phyloP scores from a whole-genome alignment of 2,113 vertebrate species.

The Microcebus lehilahytsara region DNA sequence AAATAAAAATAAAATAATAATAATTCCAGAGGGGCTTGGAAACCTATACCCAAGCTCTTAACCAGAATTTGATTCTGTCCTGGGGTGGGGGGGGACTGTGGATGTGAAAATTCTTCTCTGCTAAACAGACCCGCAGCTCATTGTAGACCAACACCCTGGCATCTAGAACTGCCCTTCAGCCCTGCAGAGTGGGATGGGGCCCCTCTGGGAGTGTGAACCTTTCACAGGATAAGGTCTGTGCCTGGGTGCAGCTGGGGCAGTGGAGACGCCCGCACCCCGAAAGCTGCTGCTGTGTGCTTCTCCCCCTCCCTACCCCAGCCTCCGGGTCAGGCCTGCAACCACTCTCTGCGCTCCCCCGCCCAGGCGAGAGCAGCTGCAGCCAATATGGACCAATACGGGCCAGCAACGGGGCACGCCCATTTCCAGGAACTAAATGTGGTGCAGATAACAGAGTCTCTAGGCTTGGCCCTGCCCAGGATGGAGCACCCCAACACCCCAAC shows the following conservation, averaged over 20 bases:
- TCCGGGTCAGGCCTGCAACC: background rate
- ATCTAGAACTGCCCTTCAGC: background rate
- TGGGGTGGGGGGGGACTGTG: fast-evolving
- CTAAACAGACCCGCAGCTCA: background rate
- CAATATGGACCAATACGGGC: background rate
- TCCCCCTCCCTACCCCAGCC: background rate
- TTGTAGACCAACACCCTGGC: background rate
- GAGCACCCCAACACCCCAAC: background rate
- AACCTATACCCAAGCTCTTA: background rate
- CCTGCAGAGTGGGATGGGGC: fast-evolving
- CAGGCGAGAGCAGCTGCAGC: background rate
- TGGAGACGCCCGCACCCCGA: background rate
- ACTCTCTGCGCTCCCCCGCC: background rate
- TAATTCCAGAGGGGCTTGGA: background rate
- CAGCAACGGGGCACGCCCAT: background rate
- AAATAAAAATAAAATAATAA: no score
- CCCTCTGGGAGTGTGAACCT: background rate
- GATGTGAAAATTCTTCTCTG: background rate
- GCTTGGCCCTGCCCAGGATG: background rate
- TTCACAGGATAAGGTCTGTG: background rate
- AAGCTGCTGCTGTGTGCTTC: fast-evolving
- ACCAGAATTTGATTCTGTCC: background rate
- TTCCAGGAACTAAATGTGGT: background rate
- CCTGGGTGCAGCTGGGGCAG: background rate
- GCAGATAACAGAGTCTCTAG: background rate